Evolutionary conservation across 1,140 invertebrate species (phyloP), one percentile per base, ranked within the genome.

Genomic region (Dysdera silvatica): DNA sequence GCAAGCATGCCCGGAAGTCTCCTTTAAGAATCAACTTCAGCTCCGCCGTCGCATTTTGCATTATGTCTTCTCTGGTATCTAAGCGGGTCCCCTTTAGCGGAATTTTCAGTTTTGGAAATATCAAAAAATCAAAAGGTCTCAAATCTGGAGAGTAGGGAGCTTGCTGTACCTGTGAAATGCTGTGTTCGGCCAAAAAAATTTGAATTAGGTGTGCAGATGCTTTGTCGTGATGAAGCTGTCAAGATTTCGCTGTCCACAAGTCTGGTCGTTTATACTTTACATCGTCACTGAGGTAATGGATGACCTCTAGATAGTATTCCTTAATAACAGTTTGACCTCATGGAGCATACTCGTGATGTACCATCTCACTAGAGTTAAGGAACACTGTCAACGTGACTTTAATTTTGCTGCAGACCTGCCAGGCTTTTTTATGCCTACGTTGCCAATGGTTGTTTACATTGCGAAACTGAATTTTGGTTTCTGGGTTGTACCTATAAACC

Each of bases 71-170:
- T n/a, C n/a, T n/a, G n/a, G n/a, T n/a, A n/a, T n/a, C n/a, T n/a
- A n/a, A n/a, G n/a, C n/a, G n/a, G n/a, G n/a, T n/a, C n/a, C n/a
- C n/a, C n/a, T n/a, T n/a, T n/a, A n/a, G 37, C 5, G 35, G 24
- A 31, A 56, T 41, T 56, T 41, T 43, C 33, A 56, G 33, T 35
- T 56, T 45, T n/a, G 68, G 70, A 60, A 78, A 74, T 8, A 73
- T 61, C 49, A 73, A 76, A 65, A 76, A 76, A 67, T 75, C 71
- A 61, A 71, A 72, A 0, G 71, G 74, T 58, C 69, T 65, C 45
- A 76, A 52, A 64, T 76, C 72, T 24, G 75, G 71, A 12, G 70
- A 74, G 65, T 75, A 76, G 10, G 68, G 71, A 63, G 73, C 59
- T 40, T 74, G 72, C 12, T 57, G 61, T 47, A 73, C 24, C 33